Base-by-base conservation (phyloP, 2,113 vertebrate species). In the Otolemur garnettii region DNA sequence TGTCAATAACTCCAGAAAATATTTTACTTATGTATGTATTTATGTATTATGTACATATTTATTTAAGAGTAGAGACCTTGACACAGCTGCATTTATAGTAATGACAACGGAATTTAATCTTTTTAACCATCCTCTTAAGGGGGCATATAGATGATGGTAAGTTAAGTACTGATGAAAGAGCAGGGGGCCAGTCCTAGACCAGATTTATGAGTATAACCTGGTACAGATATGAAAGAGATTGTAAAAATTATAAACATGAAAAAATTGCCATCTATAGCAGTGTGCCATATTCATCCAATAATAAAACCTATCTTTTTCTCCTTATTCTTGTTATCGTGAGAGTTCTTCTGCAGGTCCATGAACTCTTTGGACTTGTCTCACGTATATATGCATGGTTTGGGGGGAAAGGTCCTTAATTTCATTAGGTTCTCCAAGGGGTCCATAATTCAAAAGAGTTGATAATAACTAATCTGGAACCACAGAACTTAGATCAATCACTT, bases 371-470 rank as follows among this genome's bases (percentile, higher is more conserved):
- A 64, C 62, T 64, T 64, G 57, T 66, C 45, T 50, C 45, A 50
- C 8, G 45, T 50, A 50, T 69, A 42, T 53, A 83, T 74, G 62
- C 17, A 26, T 18, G 19, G 19, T 45, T 94, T 64, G 38, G 2
- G 10, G 68, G 74, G 9, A 89, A 14, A 85, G 24, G 1, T 71
- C 12, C 60, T 94, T 64, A 30, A 68, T 93, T 87, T 77, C 8
- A 93, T 28, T 85, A 64, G 69, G 30, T 57, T 92, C 79, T 88
- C 68, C 90, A 79, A 71, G 55, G 68, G 28, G 14, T 86, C n/a
- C 83, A 33, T 82, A 68, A 85, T 85, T 95, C 45, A 35, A 87
- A 77, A 95, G 83, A 26, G 45, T 72, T 90, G 83, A 86, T 84
- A 45, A 84, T 35, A 45, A 85, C 59, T 62, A 9, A 26, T 45